Evolutionary conservation across 1,140 invertebrate species (phyloP).

Genomic region (Harpegnathos saltator): DNA sequence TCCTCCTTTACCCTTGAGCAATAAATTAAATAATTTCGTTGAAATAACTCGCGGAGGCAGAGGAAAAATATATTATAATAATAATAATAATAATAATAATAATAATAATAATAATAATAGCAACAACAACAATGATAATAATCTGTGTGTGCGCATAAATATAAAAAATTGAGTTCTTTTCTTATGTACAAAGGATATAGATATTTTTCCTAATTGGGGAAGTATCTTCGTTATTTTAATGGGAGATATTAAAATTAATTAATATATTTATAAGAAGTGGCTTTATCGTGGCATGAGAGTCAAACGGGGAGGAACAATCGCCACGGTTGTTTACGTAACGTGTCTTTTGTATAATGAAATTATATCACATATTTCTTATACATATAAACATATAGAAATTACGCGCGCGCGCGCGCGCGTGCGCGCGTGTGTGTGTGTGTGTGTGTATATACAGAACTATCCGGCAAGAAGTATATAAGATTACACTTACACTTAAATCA

Average conservation of each 20-base stretch:
- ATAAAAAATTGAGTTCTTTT: not conserved
- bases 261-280: slow-evolving; percentile 14
- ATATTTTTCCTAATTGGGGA: slow-evolving; percentile 64
- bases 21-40: not conserved
- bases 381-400: slow-evolving; percentile 35
- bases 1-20: not conserved
- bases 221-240: slow-evolving; percentile 13
- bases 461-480: slow-evolving; percentile 9
- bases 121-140: too few relatives aligned
- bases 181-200: slow-evolving; percentile 56
- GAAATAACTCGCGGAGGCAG: slow-evolving; percentile 18
- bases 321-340: not conserved
- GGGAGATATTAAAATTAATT: not conserved
- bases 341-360: slow-evolving; percentile 30
- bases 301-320: not conserved
- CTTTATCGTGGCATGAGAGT: not conserved
- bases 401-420: too few relatives aligned
- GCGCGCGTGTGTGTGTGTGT: not conserved
- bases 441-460: slow-evolving; percentile 1
- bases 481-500: slow-evolving; percentile 22
- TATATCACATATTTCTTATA: slow-evolving; percentile 30
- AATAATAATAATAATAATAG: not conserved
- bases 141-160: slow-evolving; percentile 20
- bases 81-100: slow-evolving; percentile 4
- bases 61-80: slow-evolving; percentile 24